Evolutionary conservation across 2,113 vertebrate species (phyloP).

Genomic region (Hiodon tergisus): DNA sequence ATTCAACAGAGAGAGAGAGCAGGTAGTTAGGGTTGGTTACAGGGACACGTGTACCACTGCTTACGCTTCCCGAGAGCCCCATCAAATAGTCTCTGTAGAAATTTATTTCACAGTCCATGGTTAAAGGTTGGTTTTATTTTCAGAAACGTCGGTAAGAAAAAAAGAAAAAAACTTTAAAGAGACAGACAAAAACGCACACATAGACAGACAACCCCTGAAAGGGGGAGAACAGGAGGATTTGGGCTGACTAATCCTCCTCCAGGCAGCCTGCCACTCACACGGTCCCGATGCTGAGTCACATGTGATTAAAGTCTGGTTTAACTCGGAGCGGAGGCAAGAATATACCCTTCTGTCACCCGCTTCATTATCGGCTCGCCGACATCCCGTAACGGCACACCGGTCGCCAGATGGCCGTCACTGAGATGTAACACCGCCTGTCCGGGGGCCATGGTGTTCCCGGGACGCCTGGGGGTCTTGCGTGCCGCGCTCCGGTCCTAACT

Average conservation of each 20-base stretch:
- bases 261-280: constrained; percentile 32
- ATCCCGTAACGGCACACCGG: constrained; percentile 57
- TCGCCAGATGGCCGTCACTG: constrained; percentile 67
- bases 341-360: constrained; percentile 48
- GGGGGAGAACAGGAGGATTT: constrained; percentile 32
- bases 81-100: no score
- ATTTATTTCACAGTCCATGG: no score
- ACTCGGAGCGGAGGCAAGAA: constrained; percentile 32
- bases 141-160: no score
- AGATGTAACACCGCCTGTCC: constrained; percentile 41
- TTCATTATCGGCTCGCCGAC: constrained; percentile 64
- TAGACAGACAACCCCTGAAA: neutral
- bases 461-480: neutral
- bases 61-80: neutral
- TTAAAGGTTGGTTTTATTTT: no score
- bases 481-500: no score
- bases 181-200: no score
- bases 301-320: constrained; percentile 54
- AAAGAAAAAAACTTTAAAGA: neutral
- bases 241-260: constrained; percentile 45
- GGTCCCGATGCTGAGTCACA: constrained; percentile 42
- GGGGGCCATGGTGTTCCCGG: constrained; percentile 21
- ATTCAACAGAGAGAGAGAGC: constrained; percentile 6
- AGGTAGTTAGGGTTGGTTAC: neutral
- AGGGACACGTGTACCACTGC: neutral